These are phyloP conservation scores for Hyles euphorbiae DNA, from an alignment of 1,140 invertebrate species.

Conservation along the genomic window DNA sequence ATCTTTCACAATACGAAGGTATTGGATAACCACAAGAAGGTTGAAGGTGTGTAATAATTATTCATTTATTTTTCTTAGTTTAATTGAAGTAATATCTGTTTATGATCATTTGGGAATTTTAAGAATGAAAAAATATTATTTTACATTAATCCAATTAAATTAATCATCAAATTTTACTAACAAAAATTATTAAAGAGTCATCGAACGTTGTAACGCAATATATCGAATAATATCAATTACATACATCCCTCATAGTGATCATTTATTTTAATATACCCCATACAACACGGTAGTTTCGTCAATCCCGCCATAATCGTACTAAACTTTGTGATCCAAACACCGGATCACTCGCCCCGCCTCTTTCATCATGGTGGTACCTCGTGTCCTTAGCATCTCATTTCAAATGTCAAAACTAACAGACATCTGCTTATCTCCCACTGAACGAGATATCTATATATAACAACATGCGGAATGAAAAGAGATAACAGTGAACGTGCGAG, in stretches of 20 bases:
- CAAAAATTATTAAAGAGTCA: too few species aligned
- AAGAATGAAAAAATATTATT: too few species aligned
- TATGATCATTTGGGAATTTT: too few species aligned
- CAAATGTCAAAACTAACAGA: constrained; percentile 47
- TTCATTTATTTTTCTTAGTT: too few species aligned
- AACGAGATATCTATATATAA: constrained; percentile 72
- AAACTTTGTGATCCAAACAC: constrained; percentile 18
- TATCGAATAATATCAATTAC: too few species aligned
- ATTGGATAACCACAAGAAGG: too few species aligned
- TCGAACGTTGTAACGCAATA: too few species aligned
- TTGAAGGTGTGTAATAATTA: too few species aligned
- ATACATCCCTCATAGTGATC: background rate
- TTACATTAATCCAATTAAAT: too few species aligned
- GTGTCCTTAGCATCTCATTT: constrained; percentile 38
- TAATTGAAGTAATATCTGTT: too few species aligned
- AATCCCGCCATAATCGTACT: constrained; percentile 27
- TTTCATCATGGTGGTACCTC: constrained; percentile 68
- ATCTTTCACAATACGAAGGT: too few species aligned
- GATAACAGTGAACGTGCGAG: constrained; percentile 49
- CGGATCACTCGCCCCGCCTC: constrained; percentile 48
- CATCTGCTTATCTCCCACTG: constrained; percentile 60
- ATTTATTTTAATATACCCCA: constrained; percentile 3
- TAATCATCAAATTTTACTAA: too few species aligned
- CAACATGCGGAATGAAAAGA: constrained; percentile 58
- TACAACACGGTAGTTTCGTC: constrained; percentile 17